phyloP scores from a whole-genome alignment of 2,113 vertebrate genomes.

The Oreochromis spilurus region DNA sequence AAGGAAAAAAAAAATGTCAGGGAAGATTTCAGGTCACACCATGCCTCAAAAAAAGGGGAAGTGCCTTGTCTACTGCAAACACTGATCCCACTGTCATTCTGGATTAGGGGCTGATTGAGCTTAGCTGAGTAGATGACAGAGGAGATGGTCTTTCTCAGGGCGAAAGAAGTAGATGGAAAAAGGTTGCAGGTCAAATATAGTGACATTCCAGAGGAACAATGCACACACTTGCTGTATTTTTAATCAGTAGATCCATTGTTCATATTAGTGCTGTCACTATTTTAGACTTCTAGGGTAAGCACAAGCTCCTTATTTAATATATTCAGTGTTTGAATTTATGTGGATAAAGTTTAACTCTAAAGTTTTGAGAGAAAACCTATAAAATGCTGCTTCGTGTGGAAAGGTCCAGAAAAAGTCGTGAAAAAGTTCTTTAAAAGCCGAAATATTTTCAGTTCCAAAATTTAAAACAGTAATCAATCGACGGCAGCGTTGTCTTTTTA shows the following conservation, averaged over 20 bases:
- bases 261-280: neutral
- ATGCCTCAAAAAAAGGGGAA: slow-evolving; percentile 41
- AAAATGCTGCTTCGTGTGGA: neutral
- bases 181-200: neutral
- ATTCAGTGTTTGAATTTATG: neutral
- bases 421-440: neutral
- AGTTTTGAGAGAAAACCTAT: neutral
- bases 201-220: neutral
- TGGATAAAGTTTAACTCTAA: neutral
- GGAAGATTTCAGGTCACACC: slow-evolving; percentile 58
- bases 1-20: slow-evolving; percentile 44
- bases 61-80: slow-evolving; percentile 28
- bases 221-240: neutral
- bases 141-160: slow-evolving; percentile 48
- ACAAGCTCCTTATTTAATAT: neutral
- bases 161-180: neutral
- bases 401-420: neutral
- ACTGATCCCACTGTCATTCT: slow-evolving; percentile 52
- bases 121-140: slow-evolving; percentile 56
- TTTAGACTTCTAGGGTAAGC: neutral
- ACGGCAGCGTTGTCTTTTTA: neutral
- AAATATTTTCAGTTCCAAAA: neutral
- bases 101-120: slow-evolving; percentile 54
- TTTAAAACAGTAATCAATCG: neutral
- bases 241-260: neutral